Conservation (phyloP, 2,888 invertebrate species). For the Apamea crenata region DNA sequence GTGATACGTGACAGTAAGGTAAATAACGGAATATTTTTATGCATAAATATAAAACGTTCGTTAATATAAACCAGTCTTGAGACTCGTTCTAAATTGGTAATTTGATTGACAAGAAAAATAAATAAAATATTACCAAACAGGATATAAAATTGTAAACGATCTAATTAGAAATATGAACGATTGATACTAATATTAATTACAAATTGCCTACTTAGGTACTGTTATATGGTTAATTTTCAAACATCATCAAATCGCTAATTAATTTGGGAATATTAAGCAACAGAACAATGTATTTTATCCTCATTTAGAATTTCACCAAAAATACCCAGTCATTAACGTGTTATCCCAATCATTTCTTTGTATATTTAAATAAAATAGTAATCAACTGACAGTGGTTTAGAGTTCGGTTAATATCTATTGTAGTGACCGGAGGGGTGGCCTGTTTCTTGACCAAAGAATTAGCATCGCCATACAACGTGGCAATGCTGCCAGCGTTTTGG, state of each 20-base stretch:
- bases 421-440: too few relatives aligned
- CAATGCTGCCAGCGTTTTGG: too few relatives aligned
- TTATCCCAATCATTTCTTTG: conserved; percentile 12
- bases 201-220: conserved; percentile 4
- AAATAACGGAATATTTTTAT: not conserved
- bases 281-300: not conserved
- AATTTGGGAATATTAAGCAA: not conserved
- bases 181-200: not conserved
- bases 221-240: not conserved
- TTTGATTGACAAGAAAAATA: not conserved
- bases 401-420: too few relatives aligned
- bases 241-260: conserved; percentile 3
- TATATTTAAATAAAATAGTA: conserved; percentile 24
- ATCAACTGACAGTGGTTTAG: not conserved
- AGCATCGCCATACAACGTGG: too few relatives aligned
- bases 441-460: too few relatives aligned
- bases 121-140: not conserved
- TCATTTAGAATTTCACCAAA: conserved; percentile 10
- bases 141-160: not conserved
- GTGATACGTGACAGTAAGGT: not conserved
- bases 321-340: conserved; percentile 16
- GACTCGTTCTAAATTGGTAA: not conserved
- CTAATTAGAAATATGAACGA: not conserved
- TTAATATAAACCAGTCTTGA: not conserved
- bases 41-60: not conserved